Base-by-base conservation (phyloP, 1,140 invertebrate genomes). In the Wiebesia pumilae region DNA sequence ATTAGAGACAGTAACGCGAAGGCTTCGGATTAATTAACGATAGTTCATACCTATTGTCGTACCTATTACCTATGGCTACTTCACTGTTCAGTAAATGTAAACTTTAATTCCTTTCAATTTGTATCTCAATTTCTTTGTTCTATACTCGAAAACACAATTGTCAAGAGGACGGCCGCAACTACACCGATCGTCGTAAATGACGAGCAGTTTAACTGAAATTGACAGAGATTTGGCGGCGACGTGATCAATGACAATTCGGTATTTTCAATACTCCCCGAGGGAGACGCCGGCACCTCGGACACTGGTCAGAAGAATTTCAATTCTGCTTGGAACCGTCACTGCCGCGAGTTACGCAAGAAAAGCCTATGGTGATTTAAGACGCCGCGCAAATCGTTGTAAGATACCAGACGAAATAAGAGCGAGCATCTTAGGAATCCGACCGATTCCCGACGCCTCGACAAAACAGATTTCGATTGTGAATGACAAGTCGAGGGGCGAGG, bases 401-500 rank as follows among this genome's bases (percentile, higher is more conserved):
- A 88, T 88, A 85, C 75, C 78, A 87, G 88, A 80, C 83, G 67
- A 75, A 88, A 87, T 87, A 84, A 81, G 54, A 73, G 67, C 88
- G 71, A 92, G 88, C 89, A 90, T 92, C 92, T 93, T 91, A 90
- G 92, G 93, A 94, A 93, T 94, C 88, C 88, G 88, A 88, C 89
- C 88, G 91, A 91, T 92, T 91, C 87, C 88, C 83, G 89, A 86
- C 88, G 87, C 86, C 88, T 87, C 85, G 90, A 90, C 90, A 91
- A 93, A 93, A 91, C 91, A 91, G 92, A 92, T 92, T 93, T 92
- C 92, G 92, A 93, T 93, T 91, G 92, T 89, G 89, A 92, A 90
- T 89, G 91, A 91, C 91, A 90, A 89, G 90, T 87, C 88, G 87
- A n/a, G 62, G 78, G 79, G 38, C 43, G 24, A 21, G 71, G 47